Percentiles rank a stretch among this genome's conserved stretches.
phyloP scores from a whole-genome alignment of 2,113 vertebrate species.

The Epinephelus moara region DNA sequence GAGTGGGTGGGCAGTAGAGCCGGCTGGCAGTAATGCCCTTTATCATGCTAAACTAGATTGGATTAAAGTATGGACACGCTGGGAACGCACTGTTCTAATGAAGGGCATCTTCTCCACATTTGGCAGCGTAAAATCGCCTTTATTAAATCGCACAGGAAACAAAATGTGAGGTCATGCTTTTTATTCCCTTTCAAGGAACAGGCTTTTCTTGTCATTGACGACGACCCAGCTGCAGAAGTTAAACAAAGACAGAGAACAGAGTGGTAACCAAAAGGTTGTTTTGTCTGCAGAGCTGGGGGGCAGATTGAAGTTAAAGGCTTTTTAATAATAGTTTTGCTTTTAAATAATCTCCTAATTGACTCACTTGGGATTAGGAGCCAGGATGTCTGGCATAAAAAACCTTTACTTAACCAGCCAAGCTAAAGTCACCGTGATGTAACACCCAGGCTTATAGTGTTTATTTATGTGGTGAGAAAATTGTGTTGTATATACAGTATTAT shows the following conservation, averaged over 20 bases:
- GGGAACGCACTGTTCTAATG: slow-evolving; percentile 71
- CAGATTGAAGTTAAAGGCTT: slow-evolving; percentile 24
- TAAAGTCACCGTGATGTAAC: neutral
- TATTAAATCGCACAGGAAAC: slow-evolving; percentile 79
- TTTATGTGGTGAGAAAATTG: neutral
- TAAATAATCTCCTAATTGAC: slow-evolving; percentile 26
- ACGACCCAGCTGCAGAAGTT: slow-evolving; percentile 1
- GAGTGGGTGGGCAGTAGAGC: slow-evolving; percentile 46
- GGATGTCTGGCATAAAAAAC: slow-evolving; percentile 12
- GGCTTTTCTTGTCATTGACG: slow-evolving; percentile 40
- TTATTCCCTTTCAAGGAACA: slow-evolving; percentile 57
- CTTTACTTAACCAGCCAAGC: slow-evolving; percentile 11
- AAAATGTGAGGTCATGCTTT: slow-evolving; percentile 70
- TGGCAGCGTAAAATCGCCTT: slow-evolving; percentile 79
- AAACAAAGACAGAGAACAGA: slow-evolving; percentile 9
- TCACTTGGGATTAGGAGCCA: neutral
- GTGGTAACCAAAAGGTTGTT: slow-evolving; percentile 14
- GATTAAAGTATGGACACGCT: slow-evolving; percentile 75
- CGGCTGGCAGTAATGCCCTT: slow-evolving; percentile 68
- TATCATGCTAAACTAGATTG: slow-evolving; percentile 79
- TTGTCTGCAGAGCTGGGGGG: slow-evolving; percentile 6
- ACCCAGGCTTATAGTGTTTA: neutral
- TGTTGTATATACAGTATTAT: neutral
- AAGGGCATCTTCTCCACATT: slow-evolving; percentile 79
- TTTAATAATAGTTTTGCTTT: slow-evolving; percentile 30